phyloP scores from a whole-genome alignment of 2,888 invertebrate species.

The Drosophila anceps region DNA sequence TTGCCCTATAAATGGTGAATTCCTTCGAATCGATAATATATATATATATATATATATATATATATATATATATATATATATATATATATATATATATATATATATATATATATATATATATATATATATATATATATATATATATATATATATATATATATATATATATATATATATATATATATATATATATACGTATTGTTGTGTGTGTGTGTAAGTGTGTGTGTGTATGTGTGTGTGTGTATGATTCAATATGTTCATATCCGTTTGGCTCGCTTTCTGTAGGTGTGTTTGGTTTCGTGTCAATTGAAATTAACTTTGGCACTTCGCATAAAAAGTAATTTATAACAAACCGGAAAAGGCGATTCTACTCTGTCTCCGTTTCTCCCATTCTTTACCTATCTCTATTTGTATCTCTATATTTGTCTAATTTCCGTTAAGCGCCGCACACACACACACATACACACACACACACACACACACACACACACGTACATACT shows the following conservation, averaged over 20 bases:
- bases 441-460: constrained; percentile 23
- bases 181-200: constrained; percentile 32
- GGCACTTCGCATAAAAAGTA: constrained; percentile 79
- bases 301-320: constrained; percentile 80
- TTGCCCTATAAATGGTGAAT: constrained; percentile 77
- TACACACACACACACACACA: constrained; percentile 12
- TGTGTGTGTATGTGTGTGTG: constrained; percentile 26
- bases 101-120: constrained; percentile 33
- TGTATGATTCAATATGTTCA: constrained; percentile 42
- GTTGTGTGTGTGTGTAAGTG: constrained; percentile 3
- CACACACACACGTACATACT: too few relatives aligned
- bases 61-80: constrained; percentile 34
- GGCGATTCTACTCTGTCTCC: constrained; percentile 56
- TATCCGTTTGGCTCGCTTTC: constrained; percentile 22
- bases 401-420: constrained; percentile 61
- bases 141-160: constrained; percentile 26
- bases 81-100: constrained; percentile 34
- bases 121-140: too few relatives aligned
- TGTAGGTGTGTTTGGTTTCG: constrained; percentile 77
- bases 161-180: constrained; percentile 30
- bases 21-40: constrained; percentile 66
- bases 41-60: constrained; percentile 30
- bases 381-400: constrained; percentile 31
- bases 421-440: constrained; percentile 76
- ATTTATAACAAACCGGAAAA: constrained; percentile 73